These are phyloP conservation scores for Protosalanx chinensis DNA, from an alignment of 2,797 vertebrate species.

Conservation along the genomic window DNA sequence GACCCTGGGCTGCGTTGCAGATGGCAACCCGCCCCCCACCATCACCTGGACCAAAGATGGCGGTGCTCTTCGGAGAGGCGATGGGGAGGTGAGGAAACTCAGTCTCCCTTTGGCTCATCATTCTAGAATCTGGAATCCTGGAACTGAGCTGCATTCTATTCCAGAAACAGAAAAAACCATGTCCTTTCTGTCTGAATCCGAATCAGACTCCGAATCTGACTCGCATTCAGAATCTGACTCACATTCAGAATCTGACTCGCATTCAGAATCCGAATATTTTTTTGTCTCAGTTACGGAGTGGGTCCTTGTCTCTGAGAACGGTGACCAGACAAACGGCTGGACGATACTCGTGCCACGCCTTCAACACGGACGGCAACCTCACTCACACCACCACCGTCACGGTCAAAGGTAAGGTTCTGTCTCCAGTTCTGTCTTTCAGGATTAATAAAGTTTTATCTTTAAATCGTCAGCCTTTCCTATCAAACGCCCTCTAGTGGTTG, in stretches of 20 bases:
- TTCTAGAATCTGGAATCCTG: background rate
- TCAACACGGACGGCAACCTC: conserved; percentile 83
- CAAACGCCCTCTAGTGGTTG: conserved; percentile 36
- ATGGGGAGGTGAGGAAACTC: conserved; percentile 60
- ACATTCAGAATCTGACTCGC: background rate
- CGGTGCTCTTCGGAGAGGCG: conserved; percentile 56
- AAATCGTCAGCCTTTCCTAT: background rate
- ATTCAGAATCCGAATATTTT: background rate
- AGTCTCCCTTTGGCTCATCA: background rate
- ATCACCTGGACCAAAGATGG: conserved; percentile 84
- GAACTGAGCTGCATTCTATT: background rate
- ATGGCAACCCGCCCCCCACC: conserved; percentile 81
- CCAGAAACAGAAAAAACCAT: too few species aligned
- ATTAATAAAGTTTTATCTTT: too few species aligned
- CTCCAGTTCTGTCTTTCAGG: background rate
- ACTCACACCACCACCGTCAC: conserved; percentile 78
- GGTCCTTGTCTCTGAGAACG: conserved; percentile 70
- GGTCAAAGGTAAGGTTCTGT: conserved; percentile 84
- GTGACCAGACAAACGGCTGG: conserved; percentile 76
- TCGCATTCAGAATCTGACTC: background rate
- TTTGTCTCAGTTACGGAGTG: conserved; percentile 72
- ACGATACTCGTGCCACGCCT: conserved; percentile 84
- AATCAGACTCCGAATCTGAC: background rate
- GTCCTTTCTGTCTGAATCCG: background rate
- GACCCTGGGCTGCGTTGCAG: conserved; percentile 78